phyloP scores from a whole-genome alignment of 2,888 invertebrate species.

The Stegana nigrithorax region DNA sequence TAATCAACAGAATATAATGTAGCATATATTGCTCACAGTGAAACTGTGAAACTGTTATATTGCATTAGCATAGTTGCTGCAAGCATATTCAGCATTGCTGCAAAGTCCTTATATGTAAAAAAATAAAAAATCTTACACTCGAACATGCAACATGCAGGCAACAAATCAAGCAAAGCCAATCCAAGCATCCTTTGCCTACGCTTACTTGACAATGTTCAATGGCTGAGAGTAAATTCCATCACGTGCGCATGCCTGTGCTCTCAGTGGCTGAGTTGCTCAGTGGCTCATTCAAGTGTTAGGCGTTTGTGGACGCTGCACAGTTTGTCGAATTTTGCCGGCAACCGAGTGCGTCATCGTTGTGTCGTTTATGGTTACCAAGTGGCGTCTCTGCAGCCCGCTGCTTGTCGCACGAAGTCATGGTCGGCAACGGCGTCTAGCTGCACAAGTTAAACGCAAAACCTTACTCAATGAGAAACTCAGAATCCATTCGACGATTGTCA shows the following conservation, averaged over 20 bases:
- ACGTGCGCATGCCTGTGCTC: constrained; percentile 44
- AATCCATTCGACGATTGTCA: constrained; percentile 65
- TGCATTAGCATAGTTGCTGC: background rate
- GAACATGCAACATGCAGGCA: no score
- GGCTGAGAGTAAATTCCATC: no score
- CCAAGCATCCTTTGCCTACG: no score
- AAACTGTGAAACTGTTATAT: background rate
- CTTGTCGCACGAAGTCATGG: background rate
- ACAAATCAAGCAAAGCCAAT: no score
- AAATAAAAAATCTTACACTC: constrained; percentile 13
- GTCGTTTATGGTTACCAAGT: background rate
- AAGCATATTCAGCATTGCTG: background rate
- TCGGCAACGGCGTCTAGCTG: constrained; percentile 21
- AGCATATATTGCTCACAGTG: constrained; percentile 1
- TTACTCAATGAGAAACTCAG: constrained; percentile 64
- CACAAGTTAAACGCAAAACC: constrained; percentile 47
- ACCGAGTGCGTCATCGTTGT: constrained; percentile 32
- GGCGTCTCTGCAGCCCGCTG: background rate
- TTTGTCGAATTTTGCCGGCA: constrained; percentile 38
- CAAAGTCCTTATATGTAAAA: background rate
- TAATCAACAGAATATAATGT: no score
- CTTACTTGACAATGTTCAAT: no score
- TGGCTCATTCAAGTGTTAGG: no score
- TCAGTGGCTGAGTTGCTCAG: no score
- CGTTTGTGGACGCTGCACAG: constrained; percentile 49